Evolutionary conservation across 2,113 vertebrate species (phyloP), one percentile per base, ranked within the genome.

Genomic region (Microcebus tavaratra): DNA sequence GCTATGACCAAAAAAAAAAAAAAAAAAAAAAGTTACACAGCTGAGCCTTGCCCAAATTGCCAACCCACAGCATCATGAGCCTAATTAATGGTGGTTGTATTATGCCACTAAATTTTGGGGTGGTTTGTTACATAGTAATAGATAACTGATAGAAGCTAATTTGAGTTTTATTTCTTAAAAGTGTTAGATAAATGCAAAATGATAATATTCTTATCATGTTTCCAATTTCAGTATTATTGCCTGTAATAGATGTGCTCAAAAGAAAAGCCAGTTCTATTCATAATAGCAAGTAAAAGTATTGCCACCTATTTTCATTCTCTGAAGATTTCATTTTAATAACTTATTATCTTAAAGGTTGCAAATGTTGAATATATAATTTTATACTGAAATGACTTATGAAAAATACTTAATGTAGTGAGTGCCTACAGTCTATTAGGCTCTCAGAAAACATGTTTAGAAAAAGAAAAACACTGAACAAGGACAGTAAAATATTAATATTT

Each of bases 251-350:
- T 61, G 31, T 73, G 3, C 27, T 95, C 31, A 68, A 94, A 92
- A 96, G 59, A 97, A 92, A 96, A 93, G 73, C 68, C 57, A 96
- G 36, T 90, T 90, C 70, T 90, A 75, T 90, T 96, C 85, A 76
- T 82, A 91, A 90, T 2, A 83, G 57, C 53, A 97, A 93, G 50
- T 91, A 91, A 95, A 88, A 78, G 23, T 96, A 95, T 68, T 90
- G 36, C 48, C 81, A 92, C 25, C 39, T 90, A 94, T 95, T 93
- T 96, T 96, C 76, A 82, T 78, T 90, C 80, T 81, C 39, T 85
- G 70, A 87, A 94, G n/a, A 94, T 14, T 96, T 92, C 86, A 89
- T 93, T 65, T 97, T 88, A 96, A 55, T 92, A 92, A 84, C 59
- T 91, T 86, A 93, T 55, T 95, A 82, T 90, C 61, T 86, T 97